phyloP scores from a whole-genome alignment of 2,797 vertebrate genomes.

The Anableps anableps region DNA sequence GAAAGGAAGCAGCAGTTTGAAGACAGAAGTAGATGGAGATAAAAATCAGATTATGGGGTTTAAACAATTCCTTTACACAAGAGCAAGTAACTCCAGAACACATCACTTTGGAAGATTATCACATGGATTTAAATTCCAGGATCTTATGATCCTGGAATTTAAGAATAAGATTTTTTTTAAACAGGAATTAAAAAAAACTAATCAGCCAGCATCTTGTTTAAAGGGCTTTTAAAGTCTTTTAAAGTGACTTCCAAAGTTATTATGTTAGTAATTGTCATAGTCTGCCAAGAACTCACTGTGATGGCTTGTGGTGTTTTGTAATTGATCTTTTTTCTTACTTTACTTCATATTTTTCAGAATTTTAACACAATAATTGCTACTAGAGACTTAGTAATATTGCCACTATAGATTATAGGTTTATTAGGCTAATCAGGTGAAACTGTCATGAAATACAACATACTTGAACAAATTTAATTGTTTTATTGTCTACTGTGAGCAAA shows the following conservation, averaged over 20 bases:
- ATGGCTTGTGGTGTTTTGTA: not conserved
- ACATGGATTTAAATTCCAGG: not conserved
- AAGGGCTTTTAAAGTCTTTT: not conserved
- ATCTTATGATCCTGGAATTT: not conserved
- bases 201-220: not conserved
- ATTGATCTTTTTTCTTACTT: too few relatives aligned
- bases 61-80: not conserved
- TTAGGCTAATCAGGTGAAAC: not conserved
- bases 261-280: not conserved
- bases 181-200: not conserved
- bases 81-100: not conserved
- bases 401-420: not conserved
- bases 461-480: not conserved
- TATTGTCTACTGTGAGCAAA: not conserved
- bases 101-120: not conserved
- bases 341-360: too few relatives aligned
- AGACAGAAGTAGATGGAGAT: not conserved
- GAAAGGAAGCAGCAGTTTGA: not conserved
- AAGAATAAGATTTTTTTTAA: not conserved
- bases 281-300: not conserved
- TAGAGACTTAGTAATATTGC: not conserved
- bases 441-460: not conserved
- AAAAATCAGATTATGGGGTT: slow-evolving; percentile 1
- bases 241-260: not conserved
- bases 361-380: too few relatives aligned